Evolutionary conservation across 30 jellyfish, hydroid and myxozoan species (phyloP).

Genomic region (Pseudorhiza aurosa): DNA sequence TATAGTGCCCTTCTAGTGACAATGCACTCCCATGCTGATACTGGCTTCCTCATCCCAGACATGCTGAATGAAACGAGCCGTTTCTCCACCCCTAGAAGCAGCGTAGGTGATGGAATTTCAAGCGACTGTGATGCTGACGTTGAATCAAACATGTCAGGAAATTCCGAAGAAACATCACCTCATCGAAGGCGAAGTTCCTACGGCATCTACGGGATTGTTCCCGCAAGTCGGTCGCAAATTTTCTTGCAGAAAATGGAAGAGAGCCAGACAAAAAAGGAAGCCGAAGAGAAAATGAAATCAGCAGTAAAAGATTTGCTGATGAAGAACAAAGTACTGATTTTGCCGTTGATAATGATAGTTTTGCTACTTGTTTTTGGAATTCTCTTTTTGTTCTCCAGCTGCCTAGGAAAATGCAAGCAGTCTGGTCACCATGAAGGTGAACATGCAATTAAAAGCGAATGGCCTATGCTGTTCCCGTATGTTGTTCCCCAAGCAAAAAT

Average conservation of each 20-base stretch:
- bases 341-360: neutral
- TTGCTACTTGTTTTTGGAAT: conserved; percentile 8
- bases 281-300: neutral
- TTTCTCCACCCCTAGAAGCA: conserved; percentile 67
- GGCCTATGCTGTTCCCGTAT: conserved; percentile 44
- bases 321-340: conserved; percentile 10
- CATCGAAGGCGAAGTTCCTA: conserved; percentile 52
- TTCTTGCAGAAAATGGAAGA: neutral
- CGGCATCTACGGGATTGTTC: conserved; percentile 65
- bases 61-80: conserved; percentile 53
- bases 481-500: conserved; percentile 10
- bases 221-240: conserved; percentile 14
- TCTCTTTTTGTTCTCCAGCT: conserved; percentile 23
- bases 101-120: conserved; percentile 74
- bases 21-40: conserved; percentile 40
- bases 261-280: neutral
- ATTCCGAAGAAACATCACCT: conserved; percentile 60
- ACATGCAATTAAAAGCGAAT: conserved; percentile 21
- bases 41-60: conserved; percentile 50
- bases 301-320: conserved; percentile 10
- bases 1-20: neutral
- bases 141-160: conserved; percentile 67
- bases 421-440: neutral
- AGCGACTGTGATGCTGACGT: conserved; percentile 83
- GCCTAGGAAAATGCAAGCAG: conserved; percentile 7